Evolutionary conservation across 92 coral and sea anemone species (phyloP).

Genomic region (Porites cylindrica): DNA sequence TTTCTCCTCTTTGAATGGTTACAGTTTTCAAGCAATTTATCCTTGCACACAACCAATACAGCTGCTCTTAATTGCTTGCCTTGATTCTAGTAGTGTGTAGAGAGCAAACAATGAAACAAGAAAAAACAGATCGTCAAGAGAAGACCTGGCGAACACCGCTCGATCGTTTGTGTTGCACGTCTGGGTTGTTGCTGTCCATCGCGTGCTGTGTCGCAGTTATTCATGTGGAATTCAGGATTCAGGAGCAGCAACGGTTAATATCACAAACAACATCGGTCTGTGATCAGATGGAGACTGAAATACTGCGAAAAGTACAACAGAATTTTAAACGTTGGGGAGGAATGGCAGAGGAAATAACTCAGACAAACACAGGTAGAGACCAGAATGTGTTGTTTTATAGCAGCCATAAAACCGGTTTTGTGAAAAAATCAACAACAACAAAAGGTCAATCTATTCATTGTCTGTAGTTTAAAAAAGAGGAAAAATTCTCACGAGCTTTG

Average conservation of each 20-base stretch:
- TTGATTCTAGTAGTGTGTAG: background rate
- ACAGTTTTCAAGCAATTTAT: background rate
- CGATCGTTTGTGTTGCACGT: background rate
- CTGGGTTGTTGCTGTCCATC: slow-evolving; percentile 24
- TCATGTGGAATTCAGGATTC: slow-evolving; percentile 39
- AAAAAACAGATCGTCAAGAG: background rate
- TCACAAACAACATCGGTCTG: slow-evolving; percentile 1
- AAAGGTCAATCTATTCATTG: too few species aligned
- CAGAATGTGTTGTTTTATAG: too few species aligned
- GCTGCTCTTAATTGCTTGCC: background rate
- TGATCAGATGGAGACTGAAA: slow-evolving; percentile 18
- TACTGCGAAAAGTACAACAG: slow-evolving; percentile 23
- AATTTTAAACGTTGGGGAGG: background rate
- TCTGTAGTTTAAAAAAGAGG: too few species aligned
- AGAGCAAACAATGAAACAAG: background rate
- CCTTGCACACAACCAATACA: too few species aligned
- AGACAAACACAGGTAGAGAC: background rate
- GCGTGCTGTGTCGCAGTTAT: slow-evolving; percentile 42
- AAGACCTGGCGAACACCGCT: background rate
- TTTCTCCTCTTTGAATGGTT: background rate
- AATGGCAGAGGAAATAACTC: background rate
- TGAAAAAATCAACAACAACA: too few species aligned
- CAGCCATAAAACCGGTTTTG: too few species aligned
- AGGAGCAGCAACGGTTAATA: slow-evolving; percentile 29
- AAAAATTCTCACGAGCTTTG: too few species aligned